A percentile compares a stretch with the other conserved stretches of the same genome.
phyloP scores from a whole-genome alignment of 2,888 invertebrate genomes.

The Callyntrura guangdongensis region DNA sequence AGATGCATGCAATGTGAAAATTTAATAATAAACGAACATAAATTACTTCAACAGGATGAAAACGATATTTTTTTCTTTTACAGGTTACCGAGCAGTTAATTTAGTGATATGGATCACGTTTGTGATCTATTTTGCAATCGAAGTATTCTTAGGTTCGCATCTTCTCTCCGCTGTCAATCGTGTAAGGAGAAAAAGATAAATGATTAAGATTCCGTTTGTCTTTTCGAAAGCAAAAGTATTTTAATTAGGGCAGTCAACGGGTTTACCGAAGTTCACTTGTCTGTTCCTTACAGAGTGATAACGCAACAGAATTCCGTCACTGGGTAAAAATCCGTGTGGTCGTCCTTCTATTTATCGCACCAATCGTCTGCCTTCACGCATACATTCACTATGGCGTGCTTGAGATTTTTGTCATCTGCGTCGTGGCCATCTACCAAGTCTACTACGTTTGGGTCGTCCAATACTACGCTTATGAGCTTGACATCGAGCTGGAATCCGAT shows the following conservation, averaged over 20 bases:
- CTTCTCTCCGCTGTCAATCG: slow-evolving; percentile 81
- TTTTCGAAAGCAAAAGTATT: background rate
- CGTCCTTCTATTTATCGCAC: slow-evolving; percentile 79
- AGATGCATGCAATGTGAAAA: slow-evolving; percentile 21
- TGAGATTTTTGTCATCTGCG: slow-evolving; percentile 77
- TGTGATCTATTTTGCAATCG: slow-evolving; percentile 82
- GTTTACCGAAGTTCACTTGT: background rate
- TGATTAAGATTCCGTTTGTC: background rate
- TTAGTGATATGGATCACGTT: slow-evolving; percentile 82
- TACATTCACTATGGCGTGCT: slow-evolving; percentile 81
- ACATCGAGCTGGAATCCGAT: slow-evolving; percentile 82
- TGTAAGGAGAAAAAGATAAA: slow-evolving; percentile 72
- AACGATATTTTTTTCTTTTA: slow-evolving; percentile 43
- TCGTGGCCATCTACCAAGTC: slow-evolving; percentile 81
- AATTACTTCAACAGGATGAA: background rate
- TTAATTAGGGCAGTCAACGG: background rate
- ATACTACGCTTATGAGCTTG: slow-evolving; percentile 83
- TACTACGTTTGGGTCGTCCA: slow-evolving; percentile 82
- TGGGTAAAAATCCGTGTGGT: slow-evolving; percentile 81
- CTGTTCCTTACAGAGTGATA: slow-evolving; percentile 77
- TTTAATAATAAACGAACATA: background rate
- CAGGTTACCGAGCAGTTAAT: slow-evolving; percentile 82
- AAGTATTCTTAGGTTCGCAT: slow-evolving; percentile 81
- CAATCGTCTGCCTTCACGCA: slow-evolving; percentile 79
- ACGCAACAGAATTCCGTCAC: slow-evolving; percentile 81